Percentiles rank a stretch among this genome's conserved stretches.
Conservation (phyloP, 2,888 invertebrate species). For the Pandemis heparana region DNA sequence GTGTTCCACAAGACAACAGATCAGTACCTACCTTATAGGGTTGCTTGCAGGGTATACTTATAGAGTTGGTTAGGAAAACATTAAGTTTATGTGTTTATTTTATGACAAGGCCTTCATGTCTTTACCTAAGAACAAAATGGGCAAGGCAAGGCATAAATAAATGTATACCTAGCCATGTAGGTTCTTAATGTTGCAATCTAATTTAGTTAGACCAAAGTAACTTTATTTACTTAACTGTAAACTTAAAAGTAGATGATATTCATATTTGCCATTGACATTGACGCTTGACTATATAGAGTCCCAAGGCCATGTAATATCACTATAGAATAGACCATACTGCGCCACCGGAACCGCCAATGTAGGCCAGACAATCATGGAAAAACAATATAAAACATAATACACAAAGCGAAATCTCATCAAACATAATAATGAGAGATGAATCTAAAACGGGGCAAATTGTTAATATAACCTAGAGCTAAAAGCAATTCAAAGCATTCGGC, state of each 20-base stretch:
- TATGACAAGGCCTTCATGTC: conserved; percentile 10
- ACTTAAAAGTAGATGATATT: not conserved
- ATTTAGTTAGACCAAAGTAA: not conserved
- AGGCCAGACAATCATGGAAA: conserved; percentile 5
- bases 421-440: conserved; percentile 10
- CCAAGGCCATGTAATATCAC: not conserved
- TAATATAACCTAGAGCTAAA: conserved; percentile 13
- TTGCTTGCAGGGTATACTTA: too few relatives aligned
- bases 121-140: not conserved
- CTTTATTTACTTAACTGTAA: not conserved
- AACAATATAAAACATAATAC: not conserved
- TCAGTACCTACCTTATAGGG: too few relatives aligned
- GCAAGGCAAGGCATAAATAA: too few relatives aligned
- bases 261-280: not conserved
- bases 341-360: conserved; percentile 1
- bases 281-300: not conserved
- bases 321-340: not conserved
- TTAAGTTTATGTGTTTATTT: conserved; percentile 44
- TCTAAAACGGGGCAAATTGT: conserved; percentile 13
- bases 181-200: not conserved
- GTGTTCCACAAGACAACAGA: not conserved
- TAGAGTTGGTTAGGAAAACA: conserved; percentile 41
- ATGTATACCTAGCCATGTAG: too few relatives aligned
- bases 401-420: conserved; percentile 20
- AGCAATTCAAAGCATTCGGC: conserved; percentile 55